These are phyloP conservation scores for Formica aserva DNA, from an alignment of 2,888 invertebrate species.

Conservation along the genomic window DNA sequence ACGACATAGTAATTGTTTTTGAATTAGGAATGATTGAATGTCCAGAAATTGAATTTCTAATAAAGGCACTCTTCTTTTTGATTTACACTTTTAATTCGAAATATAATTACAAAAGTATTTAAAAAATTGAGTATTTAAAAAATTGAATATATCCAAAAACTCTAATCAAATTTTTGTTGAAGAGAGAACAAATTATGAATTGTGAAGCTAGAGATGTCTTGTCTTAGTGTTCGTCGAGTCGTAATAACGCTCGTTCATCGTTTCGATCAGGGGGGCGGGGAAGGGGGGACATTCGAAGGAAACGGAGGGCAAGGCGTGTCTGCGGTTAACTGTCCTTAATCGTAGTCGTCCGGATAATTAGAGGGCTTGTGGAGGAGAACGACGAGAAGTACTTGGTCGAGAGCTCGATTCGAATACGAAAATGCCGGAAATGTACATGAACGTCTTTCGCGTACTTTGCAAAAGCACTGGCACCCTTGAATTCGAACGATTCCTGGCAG, in stretches of 20 bases:
- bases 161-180: neutral
- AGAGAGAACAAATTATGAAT: neutral
- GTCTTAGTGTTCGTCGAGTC: neutral
- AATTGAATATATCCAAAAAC: neutral
- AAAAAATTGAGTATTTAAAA: neutral
- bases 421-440: conserved; percentile 35
- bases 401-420: conserved; percentile 28
- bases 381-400: conserved; percentile 9
- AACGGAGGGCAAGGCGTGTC: conserved; percentile 37
- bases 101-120: neutral
- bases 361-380: conserved; percentile 29
- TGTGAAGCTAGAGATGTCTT: neutral
- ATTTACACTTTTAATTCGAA: conserved; percentile 6
- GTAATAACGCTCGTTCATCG: conserved; percentile 27
- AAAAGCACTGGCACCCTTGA: neutral
- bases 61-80: neutral
- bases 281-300: conserved; percentile 11
- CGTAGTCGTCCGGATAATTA: conserved; percentile 52
- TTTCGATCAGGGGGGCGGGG: neutral
- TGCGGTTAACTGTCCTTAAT: conserved; percentile 53
- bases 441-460: conserved; percentile 3
- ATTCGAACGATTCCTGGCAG: conserved; percentile 1
- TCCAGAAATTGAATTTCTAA: neutral
- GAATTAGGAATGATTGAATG: neutral
- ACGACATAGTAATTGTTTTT: neutral